A percentile compares a stretch with the other conserved stretches of the same genome.
Evolutionary conservation across 2,888 invertebrate species (phyloP).

Genomic region (Microchrysa polita): DNA sequence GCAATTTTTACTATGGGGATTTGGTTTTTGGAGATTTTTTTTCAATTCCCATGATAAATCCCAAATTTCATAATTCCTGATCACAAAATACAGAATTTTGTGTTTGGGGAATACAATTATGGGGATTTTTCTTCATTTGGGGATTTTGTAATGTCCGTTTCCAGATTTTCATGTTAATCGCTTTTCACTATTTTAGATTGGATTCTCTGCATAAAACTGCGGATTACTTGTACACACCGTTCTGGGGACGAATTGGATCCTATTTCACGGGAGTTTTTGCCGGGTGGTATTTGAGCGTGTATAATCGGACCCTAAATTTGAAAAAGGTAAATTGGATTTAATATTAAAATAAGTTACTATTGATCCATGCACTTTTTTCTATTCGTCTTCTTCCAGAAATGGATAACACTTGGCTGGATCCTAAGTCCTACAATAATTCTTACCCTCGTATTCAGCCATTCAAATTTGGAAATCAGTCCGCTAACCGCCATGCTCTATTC

Average conservation of each 20-base stretch:
- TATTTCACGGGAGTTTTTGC: conserved; percentile 62
- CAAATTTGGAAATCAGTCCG: conserved; percentile 60
- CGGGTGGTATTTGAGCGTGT: conserved; percentile 58
- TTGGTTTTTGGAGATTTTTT: too few relatives aligned
- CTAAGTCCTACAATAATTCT: conserved; percentile 62
- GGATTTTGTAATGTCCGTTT: neutral
- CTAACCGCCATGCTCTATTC: conserved; percentile 63
- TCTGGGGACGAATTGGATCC: conserved; percentile 61
- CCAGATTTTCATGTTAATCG: neutral
- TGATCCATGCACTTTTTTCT: too few relatives aligned
- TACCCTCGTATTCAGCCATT: conserved; percentile 63
- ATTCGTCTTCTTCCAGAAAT: conserved; percentile 42
- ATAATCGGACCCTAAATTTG: conserved; percentile 51
- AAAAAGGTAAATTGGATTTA: conserved; percentile 13
- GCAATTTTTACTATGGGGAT: too few relatives aligned
- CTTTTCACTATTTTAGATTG: conserved; percentile 45
- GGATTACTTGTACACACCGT: conserved; percentile 59
- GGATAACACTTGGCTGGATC: conserved; percentile 47
- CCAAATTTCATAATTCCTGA: too few relatives aligned
- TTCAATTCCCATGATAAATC: too few relatives aligned
- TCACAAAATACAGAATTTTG: neutral
- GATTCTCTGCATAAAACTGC: conserved; percentile 49
- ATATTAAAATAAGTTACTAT: too few relatives aligned
- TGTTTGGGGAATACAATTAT: neutral
- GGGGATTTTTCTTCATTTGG: neutral